A percentile compares a stretch with the other conserved stretches of the same genome.
These are phyloP conservation scores for Sphyrna mokarran DNA, from an alignment of 2,113 vertebrate species.

Conservation along the genomic window DNA sequence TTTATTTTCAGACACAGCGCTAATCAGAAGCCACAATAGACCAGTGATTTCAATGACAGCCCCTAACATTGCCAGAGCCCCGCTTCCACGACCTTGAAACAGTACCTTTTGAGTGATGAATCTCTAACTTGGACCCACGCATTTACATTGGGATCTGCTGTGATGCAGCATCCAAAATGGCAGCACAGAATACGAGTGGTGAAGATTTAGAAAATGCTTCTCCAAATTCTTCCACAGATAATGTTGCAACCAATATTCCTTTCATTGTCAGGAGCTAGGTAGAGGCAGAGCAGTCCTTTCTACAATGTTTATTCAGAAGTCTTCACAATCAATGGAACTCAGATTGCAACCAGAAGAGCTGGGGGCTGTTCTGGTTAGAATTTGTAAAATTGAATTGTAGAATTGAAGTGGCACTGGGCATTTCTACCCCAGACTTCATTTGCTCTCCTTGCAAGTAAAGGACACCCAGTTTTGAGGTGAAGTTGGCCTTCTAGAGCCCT, in stretches of 20 bases:
- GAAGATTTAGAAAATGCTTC: neutral
- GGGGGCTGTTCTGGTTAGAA: no score
- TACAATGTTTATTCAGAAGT: no score
- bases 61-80: neutral
- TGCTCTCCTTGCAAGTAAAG: neutral
- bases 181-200: neutral
- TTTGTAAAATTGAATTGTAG: no score
- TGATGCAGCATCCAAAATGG: neutral
- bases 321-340: no score
- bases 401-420: neutral
- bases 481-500: no score
- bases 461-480: no score
- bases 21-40: neutral
- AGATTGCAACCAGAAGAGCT: no score
- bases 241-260: neutral
- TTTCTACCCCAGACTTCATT: neutral
- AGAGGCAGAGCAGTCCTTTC: no score
- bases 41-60: neutral
- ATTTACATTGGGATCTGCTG: neutral
- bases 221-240: neutral
- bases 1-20: neutral
- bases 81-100: neutral
- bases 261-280: neutral
- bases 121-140: neutral
- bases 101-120: neutral